These are phyloP conservation scores for sheep (Ovis aries) DNA, from an alignment of 2,113 vertebrate species.

Conservation along the genomic window ARS-UI_Ramb_v3.0 NC_056061.1:4032501-4033000, in stretches of 20 bases:
- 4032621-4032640: not conserved
- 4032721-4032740: not conserved
- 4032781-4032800: not conserved
- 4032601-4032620: not conserved
- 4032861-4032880: not conserved
- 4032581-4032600: not conserved
- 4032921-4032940: not conserved
- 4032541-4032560: not conserved
- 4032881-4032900: not conserved
- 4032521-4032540: not conserved
- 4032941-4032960: not conserved
- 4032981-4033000: not conserved
- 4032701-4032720: not conserved
- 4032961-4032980: not conserved
- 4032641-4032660: not conserved
- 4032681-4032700: not conserved
- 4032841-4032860: not conserved
- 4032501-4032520: not conserved
- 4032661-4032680: not conserved
- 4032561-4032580: not conserved
- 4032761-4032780: not conserved
- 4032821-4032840: not conserved
- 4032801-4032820: not conserved
- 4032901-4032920: not conserved
- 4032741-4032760: not conserved